These are phyloP conservation scores for Zaprionus gabonicus DNA, from an alignment of 1,140 invertebrate genomes.

Conservation along the genomic window DNA sequence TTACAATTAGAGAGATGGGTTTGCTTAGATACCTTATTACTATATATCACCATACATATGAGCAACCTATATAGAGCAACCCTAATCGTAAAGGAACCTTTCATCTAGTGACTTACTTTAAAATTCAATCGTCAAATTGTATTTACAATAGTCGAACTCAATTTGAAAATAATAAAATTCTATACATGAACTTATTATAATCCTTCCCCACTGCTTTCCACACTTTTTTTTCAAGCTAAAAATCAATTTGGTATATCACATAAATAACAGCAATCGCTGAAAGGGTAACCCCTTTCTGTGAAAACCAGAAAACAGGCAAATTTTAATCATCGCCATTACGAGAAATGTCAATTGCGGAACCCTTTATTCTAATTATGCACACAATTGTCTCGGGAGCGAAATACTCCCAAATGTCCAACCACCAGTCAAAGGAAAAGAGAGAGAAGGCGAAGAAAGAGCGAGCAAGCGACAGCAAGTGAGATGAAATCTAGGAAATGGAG, in stretches of 20 bases:
- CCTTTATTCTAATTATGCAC: conserved; percentile 79
- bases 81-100: too few relatives aligned
- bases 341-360: conserved; percentile 65
- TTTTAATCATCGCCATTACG: conserved; percentile 73
- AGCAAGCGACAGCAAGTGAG: neutral
- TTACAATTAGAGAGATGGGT: too few relatives aligned
- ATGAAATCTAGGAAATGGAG: conserved; percentile 12
- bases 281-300: conserved; percentile 16
- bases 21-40: too few relatives aligned
- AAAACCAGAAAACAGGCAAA: conserved; percentile 24
- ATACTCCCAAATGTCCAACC: conserved; percentile 31
- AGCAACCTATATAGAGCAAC: too few relatives aligned
- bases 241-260: neutral
- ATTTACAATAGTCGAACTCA: too few relatives aligned
- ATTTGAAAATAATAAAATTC: too few relatives aligned
- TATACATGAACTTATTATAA: too few relatives aligned
- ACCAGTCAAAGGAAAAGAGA: conserved; percentile 10
- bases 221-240: neutral
- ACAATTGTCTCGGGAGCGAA: conserved; percentile 72
- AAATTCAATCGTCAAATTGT: too few relatives aligned
- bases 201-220: neutral
- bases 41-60: too few relatives aligned
- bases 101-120: too few relatives aligned
- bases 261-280: conserved; percentile 8
- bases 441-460: conserved; percentile 1